Percentiles rank a stretch among this genome's conserved stretches.
Conservation (phyloP, 2,113 vertebrate species). For the Platycercus adscitus region DNA sequence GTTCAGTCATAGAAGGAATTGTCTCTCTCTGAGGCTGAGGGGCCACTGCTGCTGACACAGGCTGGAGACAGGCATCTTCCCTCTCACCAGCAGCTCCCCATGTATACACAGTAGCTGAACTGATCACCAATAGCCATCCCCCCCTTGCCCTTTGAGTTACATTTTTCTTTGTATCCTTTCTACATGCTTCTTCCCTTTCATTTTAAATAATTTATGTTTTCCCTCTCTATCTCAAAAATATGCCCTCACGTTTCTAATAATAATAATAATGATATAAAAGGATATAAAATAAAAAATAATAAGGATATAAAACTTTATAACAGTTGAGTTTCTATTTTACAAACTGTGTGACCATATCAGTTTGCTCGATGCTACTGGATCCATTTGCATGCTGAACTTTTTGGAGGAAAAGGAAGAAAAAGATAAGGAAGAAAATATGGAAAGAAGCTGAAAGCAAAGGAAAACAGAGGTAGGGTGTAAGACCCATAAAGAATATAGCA, state of each 20-base stretch:
- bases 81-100: neutral
- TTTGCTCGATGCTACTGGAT: neutral
- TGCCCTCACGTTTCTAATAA: neutral
- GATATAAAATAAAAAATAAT: too few relatives aligned
- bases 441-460: neutral
- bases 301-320: neutral
- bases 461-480: neutral
- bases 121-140: neutral
- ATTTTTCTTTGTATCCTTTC: neutral
- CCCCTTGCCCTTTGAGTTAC: neutral
- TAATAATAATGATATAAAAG: too few relatives aligned
- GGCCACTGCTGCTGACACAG: neutral
- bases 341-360: neutral
- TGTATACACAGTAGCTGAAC: fast-evolving
- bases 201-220: neutral
- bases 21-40: neutral
- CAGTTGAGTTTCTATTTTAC: neutral
- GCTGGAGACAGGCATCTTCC: neutral
- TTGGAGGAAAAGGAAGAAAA: neutral
- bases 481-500: neutral
- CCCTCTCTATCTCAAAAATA: neutral
- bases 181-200: neutral
- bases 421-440: neutral
- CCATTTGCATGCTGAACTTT: neutral
- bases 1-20: neutral